Evolutionary conservation across 2,113 vertebrate species (phyloP).

Genomic region (Athene cunicularia): DNA sequence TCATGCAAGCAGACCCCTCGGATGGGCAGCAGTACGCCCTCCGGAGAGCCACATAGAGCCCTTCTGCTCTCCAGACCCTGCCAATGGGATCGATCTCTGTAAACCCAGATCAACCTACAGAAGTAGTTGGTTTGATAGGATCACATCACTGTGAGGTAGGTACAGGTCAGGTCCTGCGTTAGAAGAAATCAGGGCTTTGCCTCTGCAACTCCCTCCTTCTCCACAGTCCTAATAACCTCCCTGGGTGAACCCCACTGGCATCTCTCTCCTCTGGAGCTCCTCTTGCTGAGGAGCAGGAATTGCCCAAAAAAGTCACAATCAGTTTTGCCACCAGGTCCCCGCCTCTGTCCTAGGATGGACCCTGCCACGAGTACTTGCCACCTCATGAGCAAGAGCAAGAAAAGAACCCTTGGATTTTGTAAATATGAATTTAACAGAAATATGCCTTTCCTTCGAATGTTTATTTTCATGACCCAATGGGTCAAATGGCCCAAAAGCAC

Average conservation of each 20-base stretch:
- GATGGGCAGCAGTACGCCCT: background rate
- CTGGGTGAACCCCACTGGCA: accelerated
- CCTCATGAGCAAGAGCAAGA: accelerated
- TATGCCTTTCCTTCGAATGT: background rate
- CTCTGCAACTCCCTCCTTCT: background rate
- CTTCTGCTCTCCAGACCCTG: background rate
- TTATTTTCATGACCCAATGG: background rate
- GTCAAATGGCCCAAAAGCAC: background rate
- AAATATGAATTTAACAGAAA: background rate
- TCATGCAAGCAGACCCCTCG: accelerated
- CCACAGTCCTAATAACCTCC: background rate
- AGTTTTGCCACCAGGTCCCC: background rate
- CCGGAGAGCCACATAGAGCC: accelerated
- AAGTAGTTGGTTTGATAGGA: background rate
- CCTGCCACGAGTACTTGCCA: accelerated
- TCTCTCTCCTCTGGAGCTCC: background rate
- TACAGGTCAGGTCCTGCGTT: background rate
- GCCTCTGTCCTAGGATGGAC: too few relatives aligned
- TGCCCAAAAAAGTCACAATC: background rate
- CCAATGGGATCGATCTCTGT: background rate
- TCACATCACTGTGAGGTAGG: accelerated
- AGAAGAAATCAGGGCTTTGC: background rate
- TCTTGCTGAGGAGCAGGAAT: background rate
- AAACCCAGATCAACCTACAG: background rate
- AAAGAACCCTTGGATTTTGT: accelerated